Evolutionary conservation across 2,888 invertebrate genomes (phyloP).

Genomic region (Hypolimnas misippus): DNA sequence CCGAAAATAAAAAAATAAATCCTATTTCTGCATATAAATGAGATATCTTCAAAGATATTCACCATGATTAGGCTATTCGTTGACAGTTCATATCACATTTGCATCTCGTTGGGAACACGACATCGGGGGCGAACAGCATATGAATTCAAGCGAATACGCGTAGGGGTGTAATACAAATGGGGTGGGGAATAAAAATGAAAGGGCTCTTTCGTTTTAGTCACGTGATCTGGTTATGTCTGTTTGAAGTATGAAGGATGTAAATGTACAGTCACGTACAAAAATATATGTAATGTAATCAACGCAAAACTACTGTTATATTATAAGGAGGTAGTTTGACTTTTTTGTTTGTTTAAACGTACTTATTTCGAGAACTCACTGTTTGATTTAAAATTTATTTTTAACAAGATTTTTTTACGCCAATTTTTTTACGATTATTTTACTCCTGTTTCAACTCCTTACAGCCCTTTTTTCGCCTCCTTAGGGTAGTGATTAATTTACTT

Average conservation of each 20-base stretch:
- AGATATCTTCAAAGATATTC: background rate
- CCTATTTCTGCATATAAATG: background rate
- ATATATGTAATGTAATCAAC: too few species aligned
- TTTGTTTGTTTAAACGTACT: background rate
- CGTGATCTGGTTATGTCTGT: constrained; percentile 7
- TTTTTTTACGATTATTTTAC: too few species aligned
- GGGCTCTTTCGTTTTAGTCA: constrained; percentile 2
- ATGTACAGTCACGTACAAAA: background rate
- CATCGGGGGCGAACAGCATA: constrained; percentile 5
- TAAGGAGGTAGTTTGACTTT: too few species aligned
- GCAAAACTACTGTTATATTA: too few species aligned
- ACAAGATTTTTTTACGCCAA: too few species aligned
- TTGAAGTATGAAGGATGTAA: background rate
- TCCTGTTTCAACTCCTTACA: too few species aligned
- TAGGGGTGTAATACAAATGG: constrained; percentile 24
- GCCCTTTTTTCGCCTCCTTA: too few species aligned
- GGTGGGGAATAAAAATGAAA: constrained; percentile 21
- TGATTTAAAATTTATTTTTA: too few species aligned
- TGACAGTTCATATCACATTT: constrained; percentile 1
- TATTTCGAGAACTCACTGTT: background rate
- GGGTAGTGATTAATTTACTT: too few species aligned
- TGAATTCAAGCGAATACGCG: constrained; percentile 19
- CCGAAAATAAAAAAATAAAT: background rate
- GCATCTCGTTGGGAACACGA: background rate
- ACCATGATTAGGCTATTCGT: background rate